Percentiles rank a stretch among this genome's conserved stretches.
Evolutionary conservation across 2,113 vertebrate genomes (phyloP).

Genomic region (Paraplagusia blochii): DNA sequence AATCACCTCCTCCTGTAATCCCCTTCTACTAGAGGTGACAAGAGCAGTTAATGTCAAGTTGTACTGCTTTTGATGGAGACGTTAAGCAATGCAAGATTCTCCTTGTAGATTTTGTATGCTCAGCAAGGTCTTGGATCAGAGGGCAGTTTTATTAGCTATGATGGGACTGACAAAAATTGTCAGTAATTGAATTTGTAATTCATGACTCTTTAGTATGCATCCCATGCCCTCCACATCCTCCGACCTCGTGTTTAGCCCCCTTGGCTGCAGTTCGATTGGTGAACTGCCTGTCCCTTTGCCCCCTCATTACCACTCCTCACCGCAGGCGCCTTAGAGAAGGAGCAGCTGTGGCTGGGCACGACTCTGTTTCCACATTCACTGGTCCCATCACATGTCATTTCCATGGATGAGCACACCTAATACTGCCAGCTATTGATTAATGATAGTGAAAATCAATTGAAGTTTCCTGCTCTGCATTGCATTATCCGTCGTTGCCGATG

Average conservation of each 20-base stretch:
- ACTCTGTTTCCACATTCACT: constrained; percentile 6
- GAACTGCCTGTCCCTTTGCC: constrained; percentile 57
- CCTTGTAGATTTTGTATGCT: constrained; percentile 53
- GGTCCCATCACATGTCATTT: constrained; percentile 33
- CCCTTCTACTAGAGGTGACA: constrained; percentile 50
- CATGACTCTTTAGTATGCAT: constrained; percentile 56
- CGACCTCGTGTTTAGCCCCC: constrained; percentile 36
- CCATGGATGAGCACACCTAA: constrained; percentile 34
- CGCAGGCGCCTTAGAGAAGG: constrained; percentile 39
- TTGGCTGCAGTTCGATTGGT: constrained; percentile 41
- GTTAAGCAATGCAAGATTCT: constrained; percentile 62
- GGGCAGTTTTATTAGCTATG: constrained; percentile 67
- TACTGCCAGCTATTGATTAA: constrained; percentile 51
- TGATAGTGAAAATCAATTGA: constrained; percentile 46
- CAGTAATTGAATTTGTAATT: constrained; percentile 59
- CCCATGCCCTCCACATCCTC: constrained; percentile 29
- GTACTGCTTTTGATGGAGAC: constrained; percentile 43
- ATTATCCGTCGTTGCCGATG: constrained; percentile 21
- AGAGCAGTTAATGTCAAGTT: constrained; percentile 53
- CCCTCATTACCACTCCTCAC: constrained; percentile 50
- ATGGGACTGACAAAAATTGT: constrained; percentile 61
- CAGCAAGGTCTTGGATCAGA: constrained; percentile 68
- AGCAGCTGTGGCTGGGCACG: constrained; percentile 25
- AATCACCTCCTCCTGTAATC: constrained; percentile 25
- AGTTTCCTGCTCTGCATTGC: constrained; percentile 19